phyloP scores from a whole-genome alignment of 1,140 invertebrate genomes.

The Helicoverpa armigera region DNA sequence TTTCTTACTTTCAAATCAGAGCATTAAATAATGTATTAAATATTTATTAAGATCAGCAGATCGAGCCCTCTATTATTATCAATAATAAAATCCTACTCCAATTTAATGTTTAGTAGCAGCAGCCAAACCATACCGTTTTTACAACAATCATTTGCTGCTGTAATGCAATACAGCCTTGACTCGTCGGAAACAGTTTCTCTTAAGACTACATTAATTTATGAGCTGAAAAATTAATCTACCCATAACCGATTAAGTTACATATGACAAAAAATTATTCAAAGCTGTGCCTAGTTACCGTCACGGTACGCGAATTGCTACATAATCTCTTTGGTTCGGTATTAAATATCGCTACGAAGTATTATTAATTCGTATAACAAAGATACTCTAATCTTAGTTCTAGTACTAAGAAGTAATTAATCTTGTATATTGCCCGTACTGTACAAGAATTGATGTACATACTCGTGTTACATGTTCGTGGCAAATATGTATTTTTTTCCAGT shows the following conservation, averaged over 20 bases:
- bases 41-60: too few relatives aligned
- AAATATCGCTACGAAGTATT: conserved; percentile 14
- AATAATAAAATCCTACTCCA: not conserved
- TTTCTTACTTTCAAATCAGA: too few relatives aligned
- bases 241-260: not conserved
- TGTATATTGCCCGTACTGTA: conserved; percentile 21
- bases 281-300: not conserved
- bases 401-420: conserved; percentile 32
- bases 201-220: not conserved
- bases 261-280: not conserved
- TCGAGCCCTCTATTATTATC: not conserved
- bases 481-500: conserved; percentile 31
- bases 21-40: too few relatives aligned
- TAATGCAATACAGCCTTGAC: conserved; percentile 30
- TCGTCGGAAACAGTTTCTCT: conserved; percentile 47
- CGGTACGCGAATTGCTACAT: not conserved
- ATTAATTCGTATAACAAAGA: conserved; percentile 22
- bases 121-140: not conserved
- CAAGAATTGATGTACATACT: conserved; percentile 17
- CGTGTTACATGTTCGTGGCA: conserved; percentile 35
- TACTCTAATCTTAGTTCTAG: conserved; percentile 1
- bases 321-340: conserved; percentile 1
- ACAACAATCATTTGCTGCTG: conserved; percentile 18
- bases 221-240: conserved; percentile 2
- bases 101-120: not conserved